phyloP scores from a whole-genome alignment of 2,113 vertebrate species.

The Taurulus bubalis region DNA sequence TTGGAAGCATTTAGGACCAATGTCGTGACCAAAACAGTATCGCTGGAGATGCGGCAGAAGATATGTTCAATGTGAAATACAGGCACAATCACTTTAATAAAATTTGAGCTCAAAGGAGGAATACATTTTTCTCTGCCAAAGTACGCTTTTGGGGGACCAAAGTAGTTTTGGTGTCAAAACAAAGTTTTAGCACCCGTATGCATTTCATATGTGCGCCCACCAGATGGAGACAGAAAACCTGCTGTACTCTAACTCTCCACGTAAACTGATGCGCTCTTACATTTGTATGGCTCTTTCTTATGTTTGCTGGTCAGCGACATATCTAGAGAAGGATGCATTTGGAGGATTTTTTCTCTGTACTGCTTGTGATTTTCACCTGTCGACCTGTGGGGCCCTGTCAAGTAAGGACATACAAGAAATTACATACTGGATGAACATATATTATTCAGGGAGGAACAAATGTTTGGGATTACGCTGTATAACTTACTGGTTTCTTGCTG shows the following conservation, averaged over 20 bases:
- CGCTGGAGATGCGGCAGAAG: constrained; percentile 11
- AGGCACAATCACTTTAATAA: background rate
- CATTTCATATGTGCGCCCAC: constrained; percentile 32
- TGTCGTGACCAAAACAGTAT: background rate
- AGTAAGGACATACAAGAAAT: constrained; percentile 4
- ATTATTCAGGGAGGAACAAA: background rate
- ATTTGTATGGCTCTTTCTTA: background rate
- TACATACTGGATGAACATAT: background rate
- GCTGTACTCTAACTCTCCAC: background rate
- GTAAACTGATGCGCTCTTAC: constrained; percentile 48
- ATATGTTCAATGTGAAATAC: constrained; percentile 20
- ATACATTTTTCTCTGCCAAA: background rate
- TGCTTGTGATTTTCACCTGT: constrained; percentile 84
- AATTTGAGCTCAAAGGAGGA: background rate
- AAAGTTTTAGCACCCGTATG: constrained; percentile 7
- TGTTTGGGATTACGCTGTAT: background rate
- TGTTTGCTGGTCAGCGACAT: background rate
- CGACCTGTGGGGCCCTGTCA: constrained; percentile 72
- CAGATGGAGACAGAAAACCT: constrained; percentile 62
- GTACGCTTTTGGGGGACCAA: constrained; percentile 14
- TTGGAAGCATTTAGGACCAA: background rate
- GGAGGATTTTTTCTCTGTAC: constrained; percentile 80
- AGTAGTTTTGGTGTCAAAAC: constrained; percentile 19
- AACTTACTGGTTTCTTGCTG: constrained; percentile 86
- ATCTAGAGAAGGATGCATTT: constrained; percentile 83